phyloP scores from a whole-genome alignment of 2,113 vertebrate genomes.

The Carassius carassius region DNA sequence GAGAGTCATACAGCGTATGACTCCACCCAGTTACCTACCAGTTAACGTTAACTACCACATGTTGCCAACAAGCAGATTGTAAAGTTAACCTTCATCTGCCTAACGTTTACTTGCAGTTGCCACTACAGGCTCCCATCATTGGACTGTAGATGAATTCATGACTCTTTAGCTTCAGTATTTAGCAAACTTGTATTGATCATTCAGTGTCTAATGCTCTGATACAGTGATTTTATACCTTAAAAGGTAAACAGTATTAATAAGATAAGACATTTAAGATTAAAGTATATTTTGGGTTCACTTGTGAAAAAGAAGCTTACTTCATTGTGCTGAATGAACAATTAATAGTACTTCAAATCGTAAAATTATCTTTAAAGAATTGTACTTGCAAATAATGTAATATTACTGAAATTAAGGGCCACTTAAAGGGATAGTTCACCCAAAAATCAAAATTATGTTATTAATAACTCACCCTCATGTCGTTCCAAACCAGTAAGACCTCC shows the following conservation, averaged over 20 bases:
- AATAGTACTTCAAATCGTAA: neutral
- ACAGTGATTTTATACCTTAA: neutral
- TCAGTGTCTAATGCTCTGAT: neutral
- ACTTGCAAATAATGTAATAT: no score
- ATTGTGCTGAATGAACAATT: neutral
- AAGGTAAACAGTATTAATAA: neutral
- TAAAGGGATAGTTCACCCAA: no score
- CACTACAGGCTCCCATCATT: neutral
- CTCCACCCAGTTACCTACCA: neutral
- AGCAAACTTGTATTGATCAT: neutral
- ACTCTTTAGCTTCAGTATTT: neutral
- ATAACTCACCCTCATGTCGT: no score
- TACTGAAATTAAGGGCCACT: no score
- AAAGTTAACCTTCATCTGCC: neutral
- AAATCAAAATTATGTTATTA: no score
- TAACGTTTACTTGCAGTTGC: neutral
- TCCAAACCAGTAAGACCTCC: no score
- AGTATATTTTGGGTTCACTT: neutral
- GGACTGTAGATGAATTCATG: neutral
- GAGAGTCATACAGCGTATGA: neutral
- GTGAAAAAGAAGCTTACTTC: neutral
- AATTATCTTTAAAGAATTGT: no score
- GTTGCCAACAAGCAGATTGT: constrained; percentile 6
- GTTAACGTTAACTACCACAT: neutral
- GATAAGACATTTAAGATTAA: neutral